Evolutionary conservation across 2,797 vertebrate species (phyloP), one percentile per base, ranked within the genome.

Genomic region (Hirundo rustica): DNA sequence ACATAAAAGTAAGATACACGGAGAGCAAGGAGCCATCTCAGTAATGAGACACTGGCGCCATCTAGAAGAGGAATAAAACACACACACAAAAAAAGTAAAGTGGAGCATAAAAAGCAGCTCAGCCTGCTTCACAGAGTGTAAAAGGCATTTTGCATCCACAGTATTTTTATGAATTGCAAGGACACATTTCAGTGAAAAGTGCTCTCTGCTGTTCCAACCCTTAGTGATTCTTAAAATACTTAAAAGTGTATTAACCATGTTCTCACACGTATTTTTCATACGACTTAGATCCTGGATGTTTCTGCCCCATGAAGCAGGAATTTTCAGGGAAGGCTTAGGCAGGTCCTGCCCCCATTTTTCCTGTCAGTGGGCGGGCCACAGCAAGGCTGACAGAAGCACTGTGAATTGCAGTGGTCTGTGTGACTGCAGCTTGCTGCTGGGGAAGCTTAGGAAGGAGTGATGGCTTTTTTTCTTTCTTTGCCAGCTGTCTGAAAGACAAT

Each of bases 1-100:
- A 13, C 16, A 44, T 15, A 67, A 82, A 72, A 84, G n/a, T 11
- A 40, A 68, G 27, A 48, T 57, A 14, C 55, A 8, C 1, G 20
- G 32, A 45, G 71, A 64, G n/a, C 42, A 61, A 68, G 66, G 38
- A 66, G 32, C 22, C 0, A 0, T 25, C 34, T 68, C 70, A 65
- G 85, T 15, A 83, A 78, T 5, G 79, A 85, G 87, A 48, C 93
- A 18, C 83, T 95, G 88, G 96, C 89, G 93, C 95, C 96, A 96
- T 70, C 96, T 96, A 96, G 93, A 91, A 96, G 95, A 92, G 36
- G 66, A 95, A 96, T 36, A 60, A 38, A 91, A 78, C 29, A 65
- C 0, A 2, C 51, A 2, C n/a, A 11, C 14, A 14, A 47, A 45
- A n/a, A 48, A 48, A 34, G 30, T 21, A 9, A 57, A 55, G 21